Evolutionary conservation across 2,113 vertebrate genomes (phyloP).

Genomic region (Cheilinus undulatus): DNA sequence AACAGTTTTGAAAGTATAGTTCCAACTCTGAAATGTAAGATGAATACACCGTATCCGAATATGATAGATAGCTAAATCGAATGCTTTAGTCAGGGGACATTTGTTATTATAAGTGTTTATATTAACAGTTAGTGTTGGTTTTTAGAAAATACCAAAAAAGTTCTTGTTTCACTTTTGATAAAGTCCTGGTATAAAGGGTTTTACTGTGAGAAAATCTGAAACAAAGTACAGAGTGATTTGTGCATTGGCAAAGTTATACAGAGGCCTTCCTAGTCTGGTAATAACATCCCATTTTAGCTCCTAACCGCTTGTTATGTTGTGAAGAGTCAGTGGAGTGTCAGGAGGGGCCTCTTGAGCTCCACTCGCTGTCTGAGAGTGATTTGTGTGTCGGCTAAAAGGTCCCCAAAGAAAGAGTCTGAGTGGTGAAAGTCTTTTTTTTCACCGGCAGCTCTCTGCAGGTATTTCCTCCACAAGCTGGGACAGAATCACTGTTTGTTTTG

Average conservation of each 20-base stretch:
- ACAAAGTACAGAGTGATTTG: too few species aligned
- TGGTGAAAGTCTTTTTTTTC: conserved; percentile 64
- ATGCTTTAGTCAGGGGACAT: too few species aligned
- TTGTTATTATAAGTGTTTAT: too few species aligned
- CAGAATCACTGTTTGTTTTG: conserved; percentile 78
- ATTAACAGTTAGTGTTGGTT: too few species aligned
- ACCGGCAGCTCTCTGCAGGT: conserved; percentile 74
- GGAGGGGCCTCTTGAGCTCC: conserved; percentile 48
- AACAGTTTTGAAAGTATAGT: neutral
- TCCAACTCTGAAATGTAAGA: neutral
- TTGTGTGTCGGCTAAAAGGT: conserved; percentile 68
- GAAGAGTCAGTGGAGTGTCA: conserved; percentile 49
- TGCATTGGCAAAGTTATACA: conserved; percentile 6
- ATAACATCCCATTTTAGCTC: conserved; percentile 45
- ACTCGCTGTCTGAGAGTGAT: conserved; percentile 58
- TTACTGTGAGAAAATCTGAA: too few species aligned
- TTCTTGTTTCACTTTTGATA: too few species aligned
- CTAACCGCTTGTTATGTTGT: conserved; percentile 44
- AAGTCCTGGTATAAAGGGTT: too few species aligned
- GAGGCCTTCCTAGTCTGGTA: neutral
- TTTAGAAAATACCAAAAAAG: too few species aligned
- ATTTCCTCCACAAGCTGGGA: conserved; percentile 77
- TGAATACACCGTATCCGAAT: neutral
- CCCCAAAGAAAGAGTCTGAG: conserved; percentile 68
- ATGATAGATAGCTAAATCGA: too few species aligned